Base-by-base conservation (phyloP, 2,888 invertebrate species). In the Lepidocyrtoides sp. region DNA sequence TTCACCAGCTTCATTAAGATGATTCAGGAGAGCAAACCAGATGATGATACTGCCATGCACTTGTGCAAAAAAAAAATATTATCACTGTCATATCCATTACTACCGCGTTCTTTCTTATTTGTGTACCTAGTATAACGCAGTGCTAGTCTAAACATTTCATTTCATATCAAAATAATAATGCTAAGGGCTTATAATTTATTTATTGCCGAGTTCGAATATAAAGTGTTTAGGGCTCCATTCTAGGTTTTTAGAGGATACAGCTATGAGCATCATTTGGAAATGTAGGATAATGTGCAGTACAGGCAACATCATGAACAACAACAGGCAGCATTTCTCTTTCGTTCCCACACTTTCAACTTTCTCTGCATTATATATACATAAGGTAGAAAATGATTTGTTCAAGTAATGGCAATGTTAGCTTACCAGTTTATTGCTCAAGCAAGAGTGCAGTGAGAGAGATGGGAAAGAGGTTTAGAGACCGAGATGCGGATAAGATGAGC, bases 1-100 rank as follows among this genome's bases (percentile, higher is more conserved):
- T 32, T 81, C 81, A 17, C 57, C 57, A 81, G 81, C 81, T 57
- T 81, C 81, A 81, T 81, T 81, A 81, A 81, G 81, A 81, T 57
- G 29, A 36, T 57, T 81, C 32, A 81, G 29, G 54, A 81, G 81
- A 36, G 12, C 12, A 51, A 20, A 29, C 5, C 29, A 14, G 75
- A 48, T 20, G 79, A 79, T 54, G 54, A 10, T 29, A 14, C 29
- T 54, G 20, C 69, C n/a, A 26, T 26, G 23, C 23, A 12, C 26
- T 60, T 5, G 12, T 14, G 32, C 41, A 2, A 69, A 36, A 17
- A 12, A 17, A 69, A n/a, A n/a, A n/a, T n/a, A n/a, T 41, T 17
- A 41, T n/a, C 36, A 69, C 17, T 36, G n/a, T 69, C 69, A 10
- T 69, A 69, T 17, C 41, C 36, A 17, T 69, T 32, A 69, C 41